Conservation (phyloP, 2,888 invertebrate species). For the Morpho achilles region DNA sequence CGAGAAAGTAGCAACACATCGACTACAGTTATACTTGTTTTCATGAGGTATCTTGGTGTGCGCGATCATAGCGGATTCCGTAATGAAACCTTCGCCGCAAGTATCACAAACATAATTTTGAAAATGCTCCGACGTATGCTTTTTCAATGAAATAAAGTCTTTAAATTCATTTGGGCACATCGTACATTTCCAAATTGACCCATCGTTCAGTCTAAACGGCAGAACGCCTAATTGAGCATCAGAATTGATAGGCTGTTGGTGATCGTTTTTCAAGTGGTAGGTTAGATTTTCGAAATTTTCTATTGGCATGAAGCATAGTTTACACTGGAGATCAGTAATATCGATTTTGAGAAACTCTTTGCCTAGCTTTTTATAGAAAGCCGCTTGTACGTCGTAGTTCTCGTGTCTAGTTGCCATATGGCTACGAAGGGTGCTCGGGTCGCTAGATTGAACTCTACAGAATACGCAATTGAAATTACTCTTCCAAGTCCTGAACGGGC, state of each 20-base stretch:
- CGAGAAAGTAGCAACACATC: slow-evolving; percentile 66
- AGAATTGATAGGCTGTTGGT: slow-evolving; percentile 59
- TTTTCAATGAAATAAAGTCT: slow-evolving; percentile 64
- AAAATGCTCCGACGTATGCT: slow-evolving; percentile 66
- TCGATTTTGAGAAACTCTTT: slow-evolving; percentile 68
- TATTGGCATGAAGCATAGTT: slow-evolving; percentile 58
- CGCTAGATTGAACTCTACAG: slow-evolving; percentile 62
- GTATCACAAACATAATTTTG: slow-evolving; percentile 72
- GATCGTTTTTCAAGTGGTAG: slow-evolving; percentile 60
- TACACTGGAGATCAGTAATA: slow-evolving; percentile 67
- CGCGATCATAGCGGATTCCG: slow-evolving; percentile 66
- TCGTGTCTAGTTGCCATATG: slow-evolving; percentile 58
- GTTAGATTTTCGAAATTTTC: slow-evolving; percentile 55
- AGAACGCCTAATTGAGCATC: slow-evolving; percentile 64
- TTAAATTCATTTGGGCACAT: slow-evolving; percentile 67
- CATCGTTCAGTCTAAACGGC: slow-evolving; percentile 62
- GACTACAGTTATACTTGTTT: slow-evolving; percentile 64
- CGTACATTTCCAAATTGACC: slow-evolving; percentile 65
- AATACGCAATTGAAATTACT: slow-evolving; percentile 69
- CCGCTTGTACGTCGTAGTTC: slow-evolving; percentile 61
- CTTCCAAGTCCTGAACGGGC: slow-evolving; percentile 68
- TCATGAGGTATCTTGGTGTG: slow-evolving; percentile 69
- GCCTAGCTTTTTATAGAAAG: slow-evolving; percentile 68
- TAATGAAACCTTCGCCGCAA: slow-evolving; percentile 70
- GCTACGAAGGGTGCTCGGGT: slow-evolving; percentile 54